A percentile compares a stretch with the other conserved stretches of the same genome.
Conservation (phyloP, 2,888 invertebrate genomes). For the Teleogryllus oceanicus region DNA sequence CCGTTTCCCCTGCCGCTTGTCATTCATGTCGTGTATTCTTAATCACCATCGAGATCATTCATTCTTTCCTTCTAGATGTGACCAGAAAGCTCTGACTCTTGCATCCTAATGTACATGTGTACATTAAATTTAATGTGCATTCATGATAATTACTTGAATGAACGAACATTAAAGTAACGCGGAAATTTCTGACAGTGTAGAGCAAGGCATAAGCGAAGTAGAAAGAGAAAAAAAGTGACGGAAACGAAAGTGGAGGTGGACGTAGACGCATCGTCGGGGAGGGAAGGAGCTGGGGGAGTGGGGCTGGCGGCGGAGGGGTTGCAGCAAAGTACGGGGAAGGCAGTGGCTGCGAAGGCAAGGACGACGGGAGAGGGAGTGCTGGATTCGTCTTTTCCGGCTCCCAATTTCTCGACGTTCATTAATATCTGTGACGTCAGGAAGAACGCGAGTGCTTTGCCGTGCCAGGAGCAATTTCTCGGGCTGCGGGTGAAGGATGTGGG, state of each 20-base stretch:
- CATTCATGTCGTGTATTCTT: too few relatives aligned
- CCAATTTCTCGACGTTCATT: not conserved
- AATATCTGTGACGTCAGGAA: not conserved
- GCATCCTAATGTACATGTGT: too few relatives aligned
- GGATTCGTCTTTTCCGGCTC: conserved; percentile 6
- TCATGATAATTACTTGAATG: too few relatives aligned
- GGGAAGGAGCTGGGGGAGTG: not conserved
- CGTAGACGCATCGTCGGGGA: not conserved
- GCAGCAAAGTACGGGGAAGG: not conserved
- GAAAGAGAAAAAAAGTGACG: not conserved
- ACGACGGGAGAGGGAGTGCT: not conserved
- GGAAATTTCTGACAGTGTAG: too few relatives aligned
- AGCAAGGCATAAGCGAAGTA: too few relatives aligned
- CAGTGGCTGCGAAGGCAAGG: not conserved
- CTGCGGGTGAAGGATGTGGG: too few relatives aligned
- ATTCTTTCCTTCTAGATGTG: too few relatives aligned
- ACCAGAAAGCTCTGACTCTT: too few relatives aligned
- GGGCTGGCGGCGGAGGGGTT: not conserved
- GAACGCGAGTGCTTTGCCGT: not conserved
- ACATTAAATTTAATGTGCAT: too few relatives aligned
- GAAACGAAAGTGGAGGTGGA: not conserved
- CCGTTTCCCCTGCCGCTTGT: too few relatives aligned
- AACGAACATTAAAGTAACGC: too few relatives aligned
- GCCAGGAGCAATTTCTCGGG: not conserved
- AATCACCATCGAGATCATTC: too few relatives aligned